Base-by-base conservation (phyloP, 92 coral and sea anemone species). In the Nematostella vectensis region DNA sequence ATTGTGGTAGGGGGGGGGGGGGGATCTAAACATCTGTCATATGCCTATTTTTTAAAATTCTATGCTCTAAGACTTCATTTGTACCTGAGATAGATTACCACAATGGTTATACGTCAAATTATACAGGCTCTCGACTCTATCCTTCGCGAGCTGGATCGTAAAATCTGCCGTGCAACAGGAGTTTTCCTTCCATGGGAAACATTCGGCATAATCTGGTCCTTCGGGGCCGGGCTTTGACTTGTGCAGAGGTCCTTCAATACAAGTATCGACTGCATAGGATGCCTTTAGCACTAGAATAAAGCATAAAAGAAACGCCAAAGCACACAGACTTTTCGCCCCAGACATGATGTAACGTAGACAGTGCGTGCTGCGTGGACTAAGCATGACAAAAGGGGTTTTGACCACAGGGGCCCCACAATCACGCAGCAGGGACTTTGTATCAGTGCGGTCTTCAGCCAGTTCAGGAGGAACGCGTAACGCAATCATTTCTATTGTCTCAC, bases 91-190 rank as follows among this genome's bases (percentile, higher is more conserved):
- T 39, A 89, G 58, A 54, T 84, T 89, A 2, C 52, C 65, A 63
- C 96, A 89, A 37, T 89, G 94, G 27, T 87, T 58, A 94, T 94
- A 89, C 11, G 85, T 71, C 47, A 89, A 84, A 29, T 85, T 85
- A 55, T 87, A 84, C 48, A 89, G 58, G 10, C 76, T 73, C 57
- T 74, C 78, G 4, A 73, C 85, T 0, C 61, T 67, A 47, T 62
- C 77, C 30, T 47, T 48, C 40, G 70, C 44, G 21, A 89, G 76
- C 44, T 68, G 73, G 6, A 59, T 51, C 0, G 96, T 89, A 63
- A 89, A 79, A 17, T 72, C 30, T 1, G 96, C 89, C 2, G 83
- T 84, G 40, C 96, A 89, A 20, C 96, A 89, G 0, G 94, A 29
- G 26, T 74, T 82, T 1, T 80, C 53, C 31, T 69, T 76, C 96